Evolutionary conservation across 2,888 invertebrate genomes (phyloP).

Genomic region (Frankliniella fusca): DNA sequence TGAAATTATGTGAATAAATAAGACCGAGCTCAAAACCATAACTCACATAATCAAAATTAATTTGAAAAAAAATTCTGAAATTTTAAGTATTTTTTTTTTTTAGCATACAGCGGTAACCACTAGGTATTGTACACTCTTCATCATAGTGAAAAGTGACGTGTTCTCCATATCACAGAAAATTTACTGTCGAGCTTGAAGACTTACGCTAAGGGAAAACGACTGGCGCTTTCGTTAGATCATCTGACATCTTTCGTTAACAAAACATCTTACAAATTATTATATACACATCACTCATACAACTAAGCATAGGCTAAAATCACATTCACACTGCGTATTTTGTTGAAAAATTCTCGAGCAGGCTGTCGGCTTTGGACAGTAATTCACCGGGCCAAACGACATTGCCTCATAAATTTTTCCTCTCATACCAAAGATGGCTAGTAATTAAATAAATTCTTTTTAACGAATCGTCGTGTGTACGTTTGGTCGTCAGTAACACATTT

Average conservation of each 20-base stretch:
- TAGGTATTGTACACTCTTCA: too few species aligned
- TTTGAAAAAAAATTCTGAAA: not conserved
- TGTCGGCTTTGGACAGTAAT: too few species aligned
- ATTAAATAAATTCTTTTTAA: not conserved
- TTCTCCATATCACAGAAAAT: slow-evolving; percentile 8
- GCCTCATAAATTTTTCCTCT: not conserved
- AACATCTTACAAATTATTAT: not conserved
- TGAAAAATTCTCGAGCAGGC: too few species aligned
- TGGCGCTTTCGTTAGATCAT: not conserved
- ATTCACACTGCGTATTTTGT: not conserved
- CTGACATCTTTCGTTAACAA: not conserved
- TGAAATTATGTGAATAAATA: too few species aligned
- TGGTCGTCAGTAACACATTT: not conserved
- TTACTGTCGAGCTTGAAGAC: slow-evolving; percentile 6
- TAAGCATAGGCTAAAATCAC: not conserved
- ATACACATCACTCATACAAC: slow-evolving; percentile 4
- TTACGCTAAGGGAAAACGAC: not conserved
- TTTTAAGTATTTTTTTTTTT: not conserved
- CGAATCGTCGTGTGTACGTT: not conserved
- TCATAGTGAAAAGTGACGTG: not conserved
- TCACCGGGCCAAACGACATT: not conserved
- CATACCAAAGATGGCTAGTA: not conserved
- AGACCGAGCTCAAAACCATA: not conserved
- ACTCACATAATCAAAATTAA: not conserved
- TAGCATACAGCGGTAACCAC: too few species aligned